These are phyloP conservation scores for Thunnus maccoyii DNA, from an alignment of 2,113 vertebrate genomes.

Conservation along the genomic window DNA sequence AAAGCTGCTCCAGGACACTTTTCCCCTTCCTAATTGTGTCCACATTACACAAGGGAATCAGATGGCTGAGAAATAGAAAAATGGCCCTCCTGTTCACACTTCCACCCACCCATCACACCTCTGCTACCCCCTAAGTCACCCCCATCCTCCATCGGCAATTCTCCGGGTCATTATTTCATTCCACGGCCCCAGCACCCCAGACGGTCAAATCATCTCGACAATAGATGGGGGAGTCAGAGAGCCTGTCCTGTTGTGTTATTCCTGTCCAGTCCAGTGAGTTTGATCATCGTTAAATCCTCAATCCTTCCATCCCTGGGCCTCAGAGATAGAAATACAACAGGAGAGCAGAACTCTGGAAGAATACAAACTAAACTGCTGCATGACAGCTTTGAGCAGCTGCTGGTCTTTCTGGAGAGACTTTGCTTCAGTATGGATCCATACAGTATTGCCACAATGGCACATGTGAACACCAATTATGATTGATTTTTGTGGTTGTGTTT, in stretches of 20 bases:
- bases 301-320: constrained; percentile 39
- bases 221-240: constrained; percentile 52
- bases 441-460: neutral
- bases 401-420: neutral
- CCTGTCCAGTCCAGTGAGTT: constrained; percentile 56
- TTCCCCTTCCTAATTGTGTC: constrained; percentile 63
- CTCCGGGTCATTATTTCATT: constrained; percentile 64
- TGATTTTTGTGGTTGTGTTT: neutral
- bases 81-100: constrained; percentile 25
- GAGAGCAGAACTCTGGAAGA: constrained; percentile 45
- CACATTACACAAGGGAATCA: constrained; percentile 40
- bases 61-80: constrained; percentile 46
- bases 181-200: constrained; percentile 39
- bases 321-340: constrained; percentile 39
- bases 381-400: constrained; percentile 5
- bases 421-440: neutral
- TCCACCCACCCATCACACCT: constrained; percentile 41
- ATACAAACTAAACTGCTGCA: constrained; percentile 44
- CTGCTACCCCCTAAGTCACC: constrained; percentile 27
- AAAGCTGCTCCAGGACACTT: constrained; percentile 84
- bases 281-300: constrained; percentile 60
- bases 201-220: constrained; percentile 60
- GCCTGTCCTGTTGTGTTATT: constrained; percentile 56
- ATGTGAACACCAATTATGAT: neutral
- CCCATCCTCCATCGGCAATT: constrained; percentile 38